These are phyloP conservation scores for Pecten maximus DNA, from an alignment of 2,888 invertebrate genomes.

Conservation along the genomic window DNA sequence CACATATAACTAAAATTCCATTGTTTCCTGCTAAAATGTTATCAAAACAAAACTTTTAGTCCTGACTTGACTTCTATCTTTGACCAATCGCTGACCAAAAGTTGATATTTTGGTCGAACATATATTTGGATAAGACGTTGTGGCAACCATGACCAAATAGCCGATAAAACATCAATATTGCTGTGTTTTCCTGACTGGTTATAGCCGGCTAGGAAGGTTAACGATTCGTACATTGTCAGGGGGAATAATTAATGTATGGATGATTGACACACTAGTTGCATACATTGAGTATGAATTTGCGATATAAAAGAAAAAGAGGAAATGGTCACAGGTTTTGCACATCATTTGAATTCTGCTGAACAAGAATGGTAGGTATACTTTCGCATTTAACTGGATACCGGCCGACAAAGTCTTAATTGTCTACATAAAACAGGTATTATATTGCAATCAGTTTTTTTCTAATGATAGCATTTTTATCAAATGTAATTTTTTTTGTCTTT, in stretches of 20 bases:
- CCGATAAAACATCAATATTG: constrained; percentile 12
- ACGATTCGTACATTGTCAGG: not conserved
- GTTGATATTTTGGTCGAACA: not conserved
- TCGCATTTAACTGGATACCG: not conserved
- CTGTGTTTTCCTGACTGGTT: not conserved
- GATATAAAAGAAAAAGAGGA: constrained; percentile 2
- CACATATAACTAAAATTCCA: no score
- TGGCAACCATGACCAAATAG: not conserved
- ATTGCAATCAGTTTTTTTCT: no score
- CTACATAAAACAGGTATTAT: no score
- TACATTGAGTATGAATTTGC: constrained; percentile 9
- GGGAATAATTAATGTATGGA: not conserved
- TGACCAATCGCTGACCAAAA: no score
- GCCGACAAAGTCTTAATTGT: not conserved
- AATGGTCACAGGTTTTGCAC: not conserved
- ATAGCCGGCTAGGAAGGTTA: not conserved
- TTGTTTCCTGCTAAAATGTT: no score
- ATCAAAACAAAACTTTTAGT: no score
- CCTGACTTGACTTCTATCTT: no score
- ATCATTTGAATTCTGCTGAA: not conserved
- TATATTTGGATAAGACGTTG: not conserved
- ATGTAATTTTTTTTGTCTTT: no score
- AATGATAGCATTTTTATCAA: no score
- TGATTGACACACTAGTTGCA: constrained; percentile 17
- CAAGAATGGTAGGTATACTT: not conserved